Evolutionary conservation across 1,140 invertebrate genomes (phyloP).

Genomic region (Proctacanthus coquilletti): DNA sequence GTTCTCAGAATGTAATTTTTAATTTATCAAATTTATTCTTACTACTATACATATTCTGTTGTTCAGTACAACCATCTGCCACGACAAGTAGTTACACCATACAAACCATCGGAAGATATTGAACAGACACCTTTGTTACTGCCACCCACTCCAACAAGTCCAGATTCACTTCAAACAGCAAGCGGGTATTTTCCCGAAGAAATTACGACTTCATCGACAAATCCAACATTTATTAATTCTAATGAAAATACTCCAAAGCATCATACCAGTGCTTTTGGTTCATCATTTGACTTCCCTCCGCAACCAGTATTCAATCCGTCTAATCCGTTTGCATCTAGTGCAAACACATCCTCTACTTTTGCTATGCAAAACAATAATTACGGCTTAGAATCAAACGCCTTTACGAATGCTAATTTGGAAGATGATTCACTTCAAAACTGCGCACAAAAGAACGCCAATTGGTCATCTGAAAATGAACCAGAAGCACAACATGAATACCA

Average conservation of each 20-base stretch:
- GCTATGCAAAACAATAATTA: constrained; percentile 25
- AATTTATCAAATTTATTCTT: not conserved
- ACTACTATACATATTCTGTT: constrained; percentile 5
- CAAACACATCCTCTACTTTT: constrained; percentile 10
- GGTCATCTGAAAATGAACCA: constrained; percentile 11
- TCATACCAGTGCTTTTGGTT: constrained; percentile 6
- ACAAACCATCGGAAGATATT: constrained; percentile 69
- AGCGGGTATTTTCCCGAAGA: constrained; percentile 27
- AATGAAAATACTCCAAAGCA: constrained; percentile 27
- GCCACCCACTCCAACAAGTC: constrained; percentile 33
- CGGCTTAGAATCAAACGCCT: constrained; percentile 15
- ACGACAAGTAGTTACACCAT: constrained; percentile 72
- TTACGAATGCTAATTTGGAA: constrained; percentile 5
- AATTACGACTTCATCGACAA: constrained; percentile 15
- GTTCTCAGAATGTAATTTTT: constrained; percentile 33
- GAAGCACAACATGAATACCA: constrained; percentile 65
- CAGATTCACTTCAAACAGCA: constrained; percentile 35
- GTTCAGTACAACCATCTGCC: constrained; percentile 58
- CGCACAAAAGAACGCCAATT: not conserved
- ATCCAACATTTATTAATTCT: constrained; percentile 26
- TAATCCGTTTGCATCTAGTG: constrained; percentile 19
- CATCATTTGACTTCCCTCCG: constrained; percentile 18
- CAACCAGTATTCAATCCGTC: constrained; percentile 10
- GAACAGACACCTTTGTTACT: constrained; percentile 40
- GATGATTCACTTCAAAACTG: not conserved